A percentile compares a stretch with the other conserved stretches of the same genome.
These are phyloP conservation scores for Gobius niger DNA, from an alignment of 2,113 vertebrate species.

Conservation along the genomic window DNA sequence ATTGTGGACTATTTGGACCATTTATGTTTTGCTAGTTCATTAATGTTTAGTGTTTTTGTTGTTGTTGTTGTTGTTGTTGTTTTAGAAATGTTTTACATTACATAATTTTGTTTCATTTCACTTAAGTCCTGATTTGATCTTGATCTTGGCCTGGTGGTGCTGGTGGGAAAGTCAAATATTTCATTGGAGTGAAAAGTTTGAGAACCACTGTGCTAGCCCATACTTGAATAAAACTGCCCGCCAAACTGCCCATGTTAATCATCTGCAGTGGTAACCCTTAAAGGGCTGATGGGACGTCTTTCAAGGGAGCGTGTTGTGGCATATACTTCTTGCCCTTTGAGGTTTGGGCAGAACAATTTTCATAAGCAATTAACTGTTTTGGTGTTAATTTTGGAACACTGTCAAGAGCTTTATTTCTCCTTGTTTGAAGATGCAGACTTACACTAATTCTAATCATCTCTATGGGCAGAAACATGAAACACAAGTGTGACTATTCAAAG, in stretches of 20 bases:
- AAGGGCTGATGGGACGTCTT: neutral
- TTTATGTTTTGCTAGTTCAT: too few species aligned
- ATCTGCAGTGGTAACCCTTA: neutral
- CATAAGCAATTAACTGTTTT: constrained; percentile 10
- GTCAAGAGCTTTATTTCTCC: constrained; percentile 50
- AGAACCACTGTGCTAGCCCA: neutral
- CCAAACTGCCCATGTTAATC: neutral
- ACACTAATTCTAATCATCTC: constrained; percentile 58
- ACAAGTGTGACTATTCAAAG: constrained; percentile 66
- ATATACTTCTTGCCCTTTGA: constrained; percentile 6
- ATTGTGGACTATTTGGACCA: too few species aligned
- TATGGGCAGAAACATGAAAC: constrained; percentile 59
- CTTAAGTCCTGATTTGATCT: too few species aligned
- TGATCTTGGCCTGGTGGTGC: too few species aligned
- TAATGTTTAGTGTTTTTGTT: too few species aligned
- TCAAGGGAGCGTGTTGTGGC: neutral
- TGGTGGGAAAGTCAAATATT: too few species aligned
- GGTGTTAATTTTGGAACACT: constrained; percentile 46
- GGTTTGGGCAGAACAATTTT: neutral
- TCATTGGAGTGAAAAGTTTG: too few species aligned
- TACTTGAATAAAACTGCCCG: too few species aligned
- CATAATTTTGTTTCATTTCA: too few species aligned
- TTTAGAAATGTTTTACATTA: too few species aligned
- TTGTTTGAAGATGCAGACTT: constrained; percentile 67
- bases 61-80: too few species aligned